Base-by-base conservation (phyloP, 2,888 invertebrate genomes). In the Campopleginae sp. region DNA sequence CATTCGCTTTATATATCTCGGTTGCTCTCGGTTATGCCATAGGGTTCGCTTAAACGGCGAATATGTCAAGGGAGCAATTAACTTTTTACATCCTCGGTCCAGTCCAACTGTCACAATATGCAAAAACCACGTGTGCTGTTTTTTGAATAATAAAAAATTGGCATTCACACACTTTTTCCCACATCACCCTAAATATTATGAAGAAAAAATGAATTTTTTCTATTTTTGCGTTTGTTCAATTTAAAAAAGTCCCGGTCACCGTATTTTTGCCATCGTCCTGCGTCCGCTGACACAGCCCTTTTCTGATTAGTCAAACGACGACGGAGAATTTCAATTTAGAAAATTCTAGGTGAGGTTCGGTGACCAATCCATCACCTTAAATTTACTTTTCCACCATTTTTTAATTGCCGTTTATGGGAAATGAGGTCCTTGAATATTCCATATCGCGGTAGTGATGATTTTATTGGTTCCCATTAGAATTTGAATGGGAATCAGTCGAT, bases 1-100 rank as follows among this genome's bases (percentile, higher is more conserved):
- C 31, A 76, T 76, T 54, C 70, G 58, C 65, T 84, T n/a, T 27
- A 70, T 71, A 42, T 27, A 70, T 23, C 71, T 42, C 46, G 14
- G 33, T 46, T 17, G 14, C 54, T 72, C 38, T 23, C 46, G 19
- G 58, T 79, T 63, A 42, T 33, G 19, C 27, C 66, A 38, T 42
- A 44, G 46, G 10, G 33, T 31, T 70, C 23, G 33, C 61, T 42
- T 38, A 19, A 70, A 82, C 46, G 68, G 42, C 70, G 48, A 48
- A 66, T 23, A 44, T 54, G 48, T 19, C 42, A n/a, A 58, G 19
- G 3, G 70, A 48, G 42, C 70, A 61, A 76, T 76, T 81, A 54
- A 33, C 33, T 76, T 51, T 63, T 70, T 17, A 66, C 14, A 10
- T 54, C 38, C 6, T 51, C 6, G 19, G 8, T 6, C n/a, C 17